Base-by-base conservation (phyloP, 2,113 vertebrate genomes). In the Mixornis gularis region DNA sequence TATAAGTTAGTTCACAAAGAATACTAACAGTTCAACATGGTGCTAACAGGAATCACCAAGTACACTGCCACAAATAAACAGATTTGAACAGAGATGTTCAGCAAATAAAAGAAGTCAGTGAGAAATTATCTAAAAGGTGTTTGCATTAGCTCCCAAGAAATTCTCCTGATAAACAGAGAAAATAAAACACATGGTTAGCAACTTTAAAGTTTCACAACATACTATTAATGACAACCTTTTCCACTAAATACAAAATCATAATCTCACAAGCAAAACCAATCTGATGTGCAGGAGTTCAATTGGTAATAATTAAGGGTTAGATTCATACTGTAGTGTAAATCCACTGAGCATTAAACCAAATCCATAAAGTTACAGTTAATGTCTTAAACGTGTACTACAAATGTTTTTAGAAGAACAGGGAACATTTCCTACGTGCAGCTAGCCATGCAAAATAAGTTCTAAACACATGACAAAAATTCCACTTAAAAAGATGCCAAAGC, bases 361-460 rank as follows among this genome's bases (percentile, higher is more conserved):
- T 40, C 74, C 84, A 70, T 53, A 51, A 72, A 89, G 70, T 90
- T 87, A 85, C 49, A 94, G 59, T 87, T 95, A 95, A 94, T 90
- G 68, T 83, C 76, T 91, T 90, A 87, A 94, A 95, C 55, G 3
- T 89, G 87, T 43, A 72, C 70, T 77, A 70, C 40, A 82, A 89
- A 69, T 52, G 55, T 79, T 93, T 91, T 87, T 30, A 82, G 82
- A 92, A 79, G 60, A 92, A 68, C 25, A 79, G 49, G 48, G 94
- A 94, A 94, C 95, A 92, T 92, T 77, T 89, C 43, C 92, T 96
- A 96, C 92, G 93, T 95, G 94, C 89, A 85, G 81, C 53, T 77
- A 94, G 84, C 91, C 91, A 74, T 52, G 51, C 26, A 94, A 82
- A 94, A 1, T 70, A 52, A 82, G 81, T 94, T 96, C 94, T 91